These are phyloP conservation scores for Pararge aegeria DNA, from an alignment of 1,140 invertebrate genomes.

Conservation along the genomic window DNA sequence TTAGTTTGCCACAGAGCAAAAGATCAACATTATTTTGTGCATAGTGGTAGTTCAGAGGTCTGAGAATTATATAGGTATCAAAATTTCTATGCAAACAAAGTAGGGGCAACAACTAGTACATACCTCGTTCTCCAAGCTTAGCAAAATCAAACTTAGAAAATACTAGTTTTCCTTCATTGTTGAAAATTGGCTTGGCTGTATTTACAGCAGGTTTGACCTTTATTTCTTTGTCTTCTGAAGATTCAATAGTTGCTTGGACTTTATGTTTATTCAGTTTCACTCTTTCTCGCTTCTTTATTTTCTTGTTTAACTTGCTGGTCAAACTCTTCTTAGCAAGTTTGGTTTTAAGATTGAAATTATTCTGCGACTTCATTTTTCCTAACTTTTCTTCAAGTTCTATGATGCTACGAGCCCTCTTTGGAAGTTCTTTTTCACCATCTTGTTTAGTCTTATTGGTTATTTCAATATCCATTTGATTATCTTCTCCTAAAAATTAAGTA, in stretches of 20 bases:
- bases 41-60: too few species aligned
- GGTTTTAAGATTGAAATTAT: conserved; percentile 65
- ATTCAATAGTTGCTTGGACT: conserved; percentile 36
- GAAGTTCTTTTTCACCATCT: conserved; percentile 39
- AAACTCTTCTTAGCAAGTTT: conserved; percentile 70
- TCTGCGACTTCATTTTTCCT: conserved; percentile 64
- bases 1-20: too few species aligned
- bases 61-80: too few species aligned
- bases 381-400: conserved; percentile 66
- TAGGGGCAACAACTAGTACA: conserved; percentile 16
- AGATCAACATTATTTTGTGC: too few species aligned
- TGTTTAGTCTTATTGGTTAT: conserved; percentile 39
- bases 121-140: conserved; percentile 58
- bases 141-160: conserved; percentile 93
- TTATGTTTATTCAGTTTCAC: conserved; percentile 48
- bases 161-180: conserved; percentile 89
- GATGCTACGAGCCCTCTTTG: conserved; percentile 55
- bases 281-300: conserved; percentile 64
- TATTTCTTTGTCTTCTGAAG: conserved; percentile 23
- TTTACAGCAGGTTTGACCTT: conserved; percentile 42
- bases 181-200: conserved; percentile 85
- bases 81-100: too few species aligned
- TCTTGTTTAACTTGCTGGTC: conserved; percentile 66
- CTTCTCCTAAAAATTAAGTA: conserved; percentile 46
- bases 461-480: conserved; percentile 54